Evolutionary conservation across 2,113 vertebrate species (phyloP), one percentile per base, ranked within the genome.

Genomic region (Ictalurus punctatus): DNA sequence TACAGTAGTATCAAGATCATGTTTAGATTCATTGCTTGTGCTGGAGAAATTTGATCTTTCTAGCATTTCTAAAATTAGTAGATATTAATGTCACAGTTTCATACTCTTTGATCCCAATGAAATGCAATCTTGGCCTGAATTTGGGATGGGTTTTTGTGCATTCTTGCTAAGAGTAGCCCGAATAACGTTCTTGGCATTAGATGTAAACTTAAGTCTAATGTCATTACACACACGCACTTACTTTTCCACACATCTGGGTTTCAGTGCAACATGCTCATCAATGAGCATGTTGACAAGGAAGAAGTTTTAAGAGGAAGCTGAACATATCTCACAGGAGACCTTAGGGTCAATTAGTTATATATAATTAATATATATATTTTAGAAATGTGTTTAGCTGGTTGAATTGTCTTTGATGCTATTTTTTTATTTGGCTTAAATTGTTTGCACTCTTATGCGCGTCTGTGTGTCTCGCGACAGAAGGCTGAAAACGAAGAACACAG

Each of bases 401-500:
- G 30, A 82, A 19, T 10, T 2, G 0, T 59, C 27, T 30, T 3
- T 61, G 19, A 23, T 61, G 30, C 0, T 12, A 12, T 37, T 12
- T 12, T 59, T 30, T 30, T 8, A 34, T 34, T 10, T 37, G 19
- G 4, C 82, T 65, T 27, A 54, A 52, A 73, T 34, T 8, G 40
- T 30, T 10, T 85, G 61, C 25, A 23, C 48, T 69, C 6, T 34
- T 2, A 23, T 37, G 44, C 2, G 16, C 59, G 59, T 34, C 27
- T 69, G 44, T 83, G 74, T 69, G 30, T 83, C 37, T 30, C 8
- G 63, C 40, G 48, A 25, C 92, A 98, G 97, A 65, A 92, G 95
- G 92, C 91, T 97, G 88, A 95, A 94, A 88, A 85, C 91, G 2
- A 95, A 91, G 90, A 89, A 54, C 83, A 78, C 89, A 2, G 94